Evolutionary conservation across 2,888 invertebrate species (phyloP), one percentile per base, ranked within the genome.

Genomic region (Drosophila bunnanda): DNA sequence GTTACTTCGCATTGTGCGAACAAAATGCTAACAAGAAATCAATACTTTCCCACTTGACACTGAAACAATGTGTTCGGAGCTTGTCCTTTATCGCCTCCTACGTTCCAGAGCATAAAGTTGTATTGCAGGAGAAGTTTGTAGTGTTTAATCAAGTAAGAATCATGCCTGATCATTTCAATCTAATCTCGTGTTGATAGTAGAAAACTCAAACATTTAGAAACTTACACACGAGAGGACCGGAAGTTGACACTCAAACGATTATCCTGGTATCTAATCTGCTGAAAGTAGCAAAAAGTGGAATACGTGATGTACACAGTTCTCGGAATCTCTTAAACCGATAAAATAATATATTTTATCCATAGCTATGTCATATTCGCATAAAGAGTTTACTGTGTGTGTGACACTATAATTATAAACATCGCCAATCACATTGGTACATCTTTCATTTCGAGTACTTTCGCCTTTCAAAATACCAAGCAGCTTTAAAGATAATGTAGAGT

Each of bases 1-100:
- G 43, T 52, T 39, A 34, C 34, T 20, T 43, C 52, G 43, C 44
- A 71, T 59, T 22, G 71, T 46, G 20, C 36, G 22, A 28, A 38
- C 36, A 41, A 41, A 50, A 59, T 28, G 38, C 46, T 34, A 41
- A 57, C 53, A 46, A 59, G 66, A 68, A 79, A 86, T 80, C 83
- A 66, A 80, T 84, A 76, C 67, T 54, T 65, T 57, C 48, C 52
- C 66, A 71, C 78, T 85, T 61, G 74, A 69, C 71, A 70, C 74
- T 76, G 68, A 76, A 74, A 76, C 70, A 76, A 74, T 78, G 81
- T 69, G 74, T 70, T 64, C 17, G 20, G 15, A 28, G 36, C 38
- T 58, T 41, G 59, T 58, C 58, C 44, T 52, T 68, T 68, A 41
- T 69, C 30, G 38, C 48, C 53, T 46, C 12, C 17, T 12, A n/a